Evolutionary conservation across 2,113 vertebrate genomes (phyloP), one percentile per base, ranked within the genome.

Genomic region (Panurus biarmicus): DNA sequence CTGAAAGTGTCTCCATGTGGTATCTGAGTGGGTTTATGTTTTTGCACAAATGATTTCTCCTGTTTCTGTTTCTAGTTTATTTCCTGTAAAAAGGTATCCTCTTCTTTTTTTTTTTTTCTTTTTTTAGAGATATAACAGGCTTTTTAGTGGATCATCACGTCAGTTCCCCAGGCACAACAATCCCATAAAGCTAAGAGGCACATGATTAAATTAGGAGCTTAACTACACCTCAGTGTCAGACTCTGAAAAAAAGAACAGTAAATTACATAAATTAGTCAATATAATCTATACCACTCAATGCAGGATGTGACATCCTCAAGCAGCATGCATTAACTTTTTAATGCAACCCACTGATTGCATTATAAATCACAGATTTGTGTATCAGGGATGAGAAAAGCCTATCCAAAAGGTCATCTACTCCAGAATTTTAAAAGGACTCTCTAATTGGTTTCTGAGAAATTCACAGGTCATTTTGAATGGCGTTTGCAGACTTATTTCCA

Each of bases 281-380:
- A 90, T 81, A 95, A 97, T 83, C 69, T 85, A 84, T 84, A 76
- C 9, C 28, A 93, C 25, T 80, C 51, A 3, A 93, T 93, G 80
- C 36, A 91, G 69, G 53, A 89, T 80, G 81, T 93, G 93, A 91
- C 81, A 95, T 94, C 54, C 35, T 78, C 80, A 88, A 95, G 61
- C 87, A 90, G 51, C 16, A 48, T 24, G 78, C 58, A 78, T 90
- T 89, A 92, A 60, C 56, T 89, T 96, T 89, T 94, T 88, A 96
- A 84, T 96, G 78, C 38, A 80, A 94, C 86, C 57, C 72, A 56
- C 75, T 85, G 72, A 94, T 91, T 84, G 87, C 64, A 74, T 91
- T 84, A 85, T 96, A 95, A 95, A 94, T 96, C 93, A 96, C 71
- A 35, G 74, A 95, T 83, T 93, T 95, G 64, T 94, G 28, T 83